Evolutionary conservation across 2,797 vertebrate genomes (phyloP).

Genomic region (Eulemur rubriventer): DNA sequence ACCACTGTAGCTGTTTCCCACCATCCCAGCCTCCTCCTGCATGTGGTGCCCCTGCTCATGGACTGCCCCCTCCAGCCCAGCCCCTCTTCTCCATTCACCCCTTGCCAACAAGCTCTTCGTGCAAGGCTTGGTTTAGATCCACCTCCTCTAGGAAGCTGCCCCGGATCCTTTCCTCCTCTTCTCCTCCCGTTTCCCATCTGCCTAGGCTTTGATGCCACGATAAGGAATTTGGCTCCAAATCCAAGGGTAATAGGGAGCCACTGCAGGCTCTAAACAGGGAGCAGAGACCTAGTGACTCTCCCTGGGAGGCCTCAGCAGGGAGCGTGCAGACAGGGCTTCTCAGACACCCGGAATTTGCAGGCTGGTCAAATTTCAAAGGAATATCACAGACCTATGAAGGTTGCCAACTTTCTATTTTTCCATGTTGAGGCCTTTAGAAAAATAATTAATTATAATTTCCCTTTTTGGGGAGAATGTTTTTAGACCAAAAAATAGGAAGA

Average conservation of each 20-base stretch:
- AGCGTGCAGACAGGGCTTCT: background rate
- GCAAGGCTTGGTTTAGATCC: too few species aligned
- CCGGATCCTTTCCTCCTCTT: background rate
- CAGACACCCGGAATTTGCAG: background rate
- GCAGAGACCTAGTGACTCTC: background rate
- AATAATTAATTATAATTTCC: background rate
- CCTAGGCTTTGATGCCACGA: background rate
- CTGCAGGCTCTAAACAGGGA: background rate
- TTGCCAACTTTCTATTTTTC: background rate
- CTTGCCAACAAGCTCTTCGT: too few species aligned
- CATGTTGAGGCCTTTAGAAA: background rate
- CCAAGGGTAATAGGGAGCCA: background rate
- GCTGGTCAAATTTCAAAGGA: background rate
- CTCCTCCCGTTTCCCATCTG: background rate
- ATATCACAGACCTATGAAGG: background rate
- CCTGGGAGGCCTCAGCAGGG: background rate
- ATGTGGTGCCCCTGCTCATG: accelerated
- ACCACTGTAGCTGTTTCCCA: background rate
- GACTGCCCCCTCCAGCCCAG: too few species aligned
- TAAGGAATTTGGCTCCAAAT: background rate
- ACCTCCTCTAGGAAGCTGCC: background rate
- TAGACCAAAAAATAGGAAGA: background rate
- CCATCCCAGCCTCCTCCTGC: background rate
- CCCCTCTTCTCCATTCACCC: background rate
- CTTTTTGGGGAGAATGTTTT: background rate